Evolutionary conservation across 2,888 invertebrate genomes (phyloP), one percentile per base, ranked within the genome.

Genomic region (Drosophila prolongata): DNA sequence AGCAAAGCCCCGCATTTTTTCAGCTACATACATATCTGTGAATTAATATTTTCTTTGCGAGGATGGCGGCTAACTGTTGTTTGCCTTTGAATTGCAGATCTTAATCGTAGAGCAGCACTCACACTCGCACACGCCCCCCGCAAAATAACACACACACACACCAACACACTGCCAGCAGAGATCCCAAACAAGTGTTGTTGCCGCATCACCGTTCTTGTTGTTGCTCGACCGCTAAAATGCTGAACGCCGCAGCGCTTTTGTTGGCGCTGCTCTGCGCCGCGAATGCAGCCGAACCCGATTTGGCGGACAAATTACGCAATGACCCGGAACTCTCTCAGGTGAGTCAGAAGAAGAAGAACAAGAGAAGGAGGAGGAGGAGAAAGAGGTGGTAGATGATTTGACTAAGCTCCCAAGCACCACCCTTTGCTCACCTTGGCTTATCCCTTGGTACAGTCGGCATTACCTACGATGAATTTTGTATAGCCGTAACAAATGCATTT

Each of bases 311-410:
- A 93, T 93, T 95, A 80, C 93, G 93, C 81, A 94, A 93, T 91
- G 95, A 95, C 92, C 91, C 94, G 71, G 95, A 95, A 90, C 93
- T 95, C 79, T 95, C 95, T 77, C 94, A 95, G 95, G 95, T 95
- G 94, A 92, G 89, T 81, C 59, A 70, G 42, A 47, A 47, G 19
- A 44, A 34, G 37, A 38, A n/a, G 56, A 40, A 40, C 8, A 11
- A 34, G 38, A 27, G 24, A 44, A 44, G 16, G 57, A 54, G 54
- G 37, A 19, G 57, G 38, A 53, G 52, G 52, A 19, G 37, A 37
- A 57, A 47, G 35, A 50, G 52, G 52, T 50, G 52, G 37, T 50
- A 47, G 46, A 30, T 40, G 40, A 58, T 43, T 16, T 16, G 6
- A 16, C 10, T 35, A 11, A 49, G 49, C 16, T 14, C 47, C 34